A percentile compares a stretch with the other conserved stretches of the same genome.
phyloP scores from a whole-genome alignment of 2,888 invertebrate species.

The Drosophila recens region DNA sequence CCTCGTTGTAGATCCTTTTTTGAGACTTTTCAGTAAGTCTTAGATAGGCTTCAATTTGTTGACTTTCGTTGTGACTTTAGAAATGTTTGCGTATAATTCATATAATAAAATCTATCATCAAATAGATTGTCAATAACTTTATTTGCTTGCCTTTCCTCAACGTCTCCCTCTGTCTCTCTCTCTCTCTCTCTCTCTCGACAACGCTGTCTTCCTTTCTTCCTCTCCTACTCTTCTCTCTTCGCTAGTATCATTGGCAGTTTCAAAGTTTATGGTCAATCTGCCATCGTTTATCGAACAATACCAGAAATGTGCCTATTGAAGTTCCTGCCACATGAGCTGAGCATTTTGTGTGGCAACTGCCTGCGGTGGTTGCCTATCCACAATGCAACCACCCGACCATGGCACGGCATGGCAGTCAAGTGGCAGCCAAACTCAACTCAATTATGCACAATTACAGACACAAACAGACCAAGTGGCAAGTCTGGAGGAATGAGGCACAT shows the following conservation, averaged over 20 bases:
- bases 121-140: neutral
- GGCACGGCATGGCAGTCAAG: slow-evolving; percentile 30
- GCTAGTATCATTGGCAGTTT: neutral
- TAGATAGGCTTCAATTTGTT: no score
- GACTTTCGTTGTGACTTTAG: no score
- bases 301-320: slow-evolving; percentile 6
- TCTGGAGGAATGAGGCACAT: slow-evolving; percentile 16
- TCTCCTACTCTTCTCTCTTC: neutral
- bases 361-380: slow-evolving; percentile 12
- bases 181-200: neutral
- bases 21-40: no score
- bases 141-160: neutral
- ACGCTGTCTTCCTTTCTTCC: neutral
- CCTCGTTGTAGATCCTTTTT: no score
- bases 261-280: slow-evolving; percentile 14
- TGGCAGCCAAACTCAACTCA: slow-evolving; percentile 66
- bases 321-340: neutral
- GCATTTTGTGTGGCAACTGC: slow-evolving; percentile 15
- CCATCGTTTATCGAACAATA: slow-evolving; percentile 19
- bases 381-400: slow-evolving; percentile 4
- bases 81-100: no score
- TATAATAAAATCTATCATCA: no score
- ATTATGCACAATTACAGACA: slow-evolving; percentile 77
- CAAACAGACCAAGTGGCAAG: slow-evolving; percentile 68
- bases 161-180: neutral